These are phyloP conservation scores for Drosophila ambigua DNA, from an alignment of 1,140 invertebrate genomes.

Conservation along the genomic window DNA sequence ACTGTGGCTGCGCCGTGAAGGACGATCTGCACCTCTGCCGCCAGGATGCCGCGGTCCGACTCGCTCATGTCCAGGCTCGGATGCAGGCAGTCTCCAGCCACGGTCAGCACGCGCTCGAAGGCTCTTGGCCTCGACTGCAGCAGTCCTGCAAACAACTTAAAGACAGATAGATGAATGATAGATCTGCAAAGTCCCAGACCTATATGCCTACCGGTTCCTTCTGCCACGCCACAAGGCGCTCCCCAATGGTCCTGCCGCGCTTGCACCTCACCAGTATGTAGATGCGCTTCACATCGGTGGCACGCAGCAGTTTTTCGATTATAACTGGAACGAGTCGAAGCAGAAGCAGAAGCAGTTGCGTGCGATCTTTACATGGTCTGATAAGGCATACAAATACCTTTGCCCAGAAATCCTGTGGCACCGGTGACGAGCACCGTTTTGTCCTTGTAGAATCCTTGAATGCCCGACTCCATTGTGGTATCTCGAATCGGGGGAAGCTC, in stretches of 20 bases:
- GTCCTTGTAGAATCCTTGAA: conserved; percentile 31
- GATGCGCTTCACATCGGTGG: conserved; percentile 88
- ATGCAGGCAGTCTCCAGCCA: conserved; percentile 86
- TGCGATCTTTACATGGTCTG: too few relatives aligned
- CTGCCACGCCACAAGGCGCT: conserved; percentile 87
- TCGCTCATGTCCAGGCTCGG: conserved; percentile 88
- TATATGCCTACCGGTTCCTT: conserved; percentile 79
- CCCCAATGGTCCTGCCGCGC: conserved; percentile 88
- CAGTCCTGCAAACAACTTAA: conserved; percentile 20
- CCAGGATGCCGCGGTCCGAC: conserved; percentile 84
- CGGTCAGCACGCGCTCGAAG: conserved; percentile 62
- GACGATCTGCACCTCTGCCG: conserved; percentile 87
- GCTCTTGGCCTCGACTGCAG: conserved; percentile 10
- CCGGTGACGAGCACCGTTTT: conserved; percentile 29
- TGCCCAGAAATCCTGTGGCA: conserved; percentile 35
- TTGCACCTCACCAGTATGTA: conserved; percentile 91
- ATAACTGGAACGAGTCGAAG: conserved; percentile 83
- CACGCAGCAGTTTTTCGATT: conserved; percentile 92
- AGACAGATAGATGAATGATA: neutral
- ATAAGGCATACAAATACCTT: neutral
- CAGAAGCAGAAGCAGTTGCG: neutral
- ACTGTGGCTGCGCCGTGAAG: conserved; percentile 95
- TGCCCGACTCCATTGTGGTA: conserved; percentile 19
- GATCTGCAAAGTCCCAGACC: too few relatives aligned
- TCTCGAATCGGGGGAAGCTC: too few relatives aligned